These are phyloP conservation scores for Meteorus colon DNA, from an alignment of 2,888 invertebrate genomes.

Conservation along the genomic window DNA sequence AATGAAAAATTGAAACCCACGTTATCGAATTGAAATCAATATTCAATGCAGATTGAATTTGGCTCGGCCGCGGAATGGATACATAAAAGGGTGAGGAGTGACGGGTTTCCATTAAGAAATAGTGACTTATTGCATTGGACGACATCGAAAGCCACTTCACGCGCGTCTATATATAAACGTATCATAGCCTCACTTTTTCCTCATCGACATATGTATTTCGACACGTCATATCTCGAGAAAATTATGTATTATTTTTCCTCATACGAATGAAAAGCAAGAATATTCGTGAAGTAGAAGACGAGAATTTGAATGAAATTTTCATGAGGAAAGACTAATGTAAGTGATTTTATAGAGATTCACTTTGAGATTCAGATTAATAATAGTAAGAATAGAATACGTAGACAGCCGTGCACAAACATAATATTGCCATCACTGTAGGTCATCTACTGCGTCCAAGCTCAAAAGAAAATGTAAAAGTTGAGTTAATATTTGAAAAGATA, in stretches of 20 bases:
- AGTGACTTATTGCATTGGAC: constrained; percentile 65
- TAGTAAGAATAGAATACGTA: background rate
- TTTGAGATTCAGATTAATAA: background rate
- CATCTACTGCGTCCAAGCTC: constrained; percentile 3
- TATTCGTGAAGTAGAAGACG: background rate
- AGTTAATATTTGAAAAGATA: constrained; percentile 30
- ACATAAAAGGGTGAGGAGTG: constrained; percentile 57
- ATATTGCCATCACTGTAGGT: background rate
- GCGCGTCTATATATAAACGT: constrained; percentile 17
- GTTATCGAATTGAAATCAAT: constrained; percentile 71
- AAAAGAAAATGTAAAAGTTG: background rate
- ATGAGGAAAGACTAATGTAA: background rate
- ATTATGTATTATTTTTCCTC: constrained; percentile 6
- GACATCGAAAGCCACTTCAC: constrained; percentile 65
- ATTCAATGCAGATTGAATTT: constrained; percentile 71
- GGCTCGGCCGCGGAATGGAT: constrained; percentile 46
- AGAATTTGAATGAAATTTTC: background rate
- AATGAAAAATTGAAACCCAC: constrained; percentile 63
- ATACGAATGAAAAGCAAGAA: background rate
- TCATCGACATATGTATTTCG: constrained; percentile 10
- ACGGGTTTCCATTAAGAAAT: constrained; percentile 66
- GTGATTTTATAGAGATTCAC: background rate
- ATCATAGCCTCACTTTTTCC: constrained; percentile 17
- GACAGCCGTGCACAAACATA: background rate
- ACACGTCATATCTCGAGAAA: background rate